Percentiles rank a stretch among this genome's conserved stretches.
Evolutionary conservation across 2,797 vertebrate genomes (phyloP).

Genomic region (Phrynocephalus guinanensis): DNA sequence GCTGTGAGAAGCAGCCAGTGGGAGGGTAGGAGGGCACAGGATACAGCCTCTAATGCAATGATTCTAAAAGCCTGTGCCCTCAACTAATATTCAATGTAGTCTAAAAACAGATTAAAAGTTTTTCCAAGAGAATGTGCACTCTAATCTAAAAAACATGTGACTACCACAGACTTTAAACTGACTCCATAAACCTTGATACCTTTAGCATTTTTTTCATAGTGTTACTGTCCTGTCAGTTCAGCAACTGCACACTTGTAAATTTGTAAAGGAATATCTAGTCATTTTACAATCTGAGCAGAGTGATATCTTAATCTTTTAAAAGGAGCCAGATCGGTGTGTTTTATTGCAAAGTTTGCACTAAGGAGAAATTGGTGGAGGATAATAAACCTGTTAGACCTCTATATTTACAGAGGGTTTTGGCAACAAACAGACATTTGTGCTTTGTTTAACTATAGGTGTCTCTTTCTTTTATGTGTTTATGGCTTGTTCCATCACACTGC

Average conservation of each 20-base stretch:
- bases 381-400: constrained; percentile 67
- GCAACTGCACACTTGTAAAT: constrained; percentile 27
- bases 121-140: too few relatives aligned
- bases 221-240: constrained; percentile 19
- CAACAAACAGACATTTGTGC: constrained; percentile 50
- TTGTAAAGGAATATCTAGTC: constrained; percentile 42
- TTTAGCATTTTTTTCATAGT: background rate
- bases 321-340: constrained; percentile 50
- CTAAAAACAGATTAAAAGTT: too few relatives aligned
- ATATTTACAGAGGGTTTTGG: constrained; percentile 66
- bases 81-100: too few relatives aligned
- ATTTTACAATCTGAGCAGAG: constrained; percentile 49
- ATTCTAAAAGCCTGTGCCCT: too few relatives aligned
- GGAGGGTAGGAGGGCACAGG: too few relatives aligned
- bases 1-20: too few relatives aligned
- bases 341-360: constrained; percentile 63
- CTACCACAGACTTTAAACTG: background rate
- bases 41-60: too few relatives aligned
- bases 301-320: constrained; percentile 67
- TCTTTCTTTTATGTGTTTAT: constrained; percentile 67
- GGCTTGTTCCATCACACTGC: constrained; percentile 68
- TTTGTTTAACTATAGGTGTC: constrained; percentile 66
- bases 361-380: constrained; percentile 56
- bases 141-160: too few relatives aligned
- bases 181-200: background rate